phyloP scores from a whole-genome alignment of 2,113 vertebrate genomes.

The Ctenodactylus gundi region DNA sequence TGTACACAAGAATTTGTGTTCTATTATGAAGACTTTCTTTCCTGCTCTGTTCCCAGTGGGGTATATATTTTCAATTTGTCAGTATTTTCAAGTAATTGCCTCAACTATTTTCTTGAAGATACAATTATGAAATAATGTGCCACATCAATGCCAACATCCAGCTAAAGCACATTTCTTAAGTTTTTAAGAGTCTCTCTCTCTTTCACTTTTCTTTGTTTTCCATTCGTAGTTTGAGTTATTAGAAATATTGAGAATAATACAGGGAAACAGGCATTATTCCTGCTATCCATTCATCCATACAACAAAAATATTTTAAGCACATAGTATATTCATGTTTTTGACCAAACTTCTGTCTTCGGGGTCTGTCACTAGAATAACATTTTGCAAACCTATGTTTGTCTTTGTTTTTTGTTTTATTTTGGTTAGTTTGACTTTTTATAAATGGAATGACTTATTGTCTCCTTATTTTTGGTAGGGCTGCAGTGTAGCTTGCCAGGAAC shows the following conservation, averaged over 20 bases:
- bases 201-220: not conserved
- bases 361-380: not conserved
- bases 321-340: not conserved
- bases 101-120: not conserved
- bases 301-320: not conserved
- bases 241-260: not conserved
- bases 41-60: not conserved
- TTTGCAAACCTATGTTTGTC: not conserved
- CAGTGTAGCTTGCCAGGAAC: slow-evolving; percentile 13
- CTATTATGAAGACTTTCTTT: not conserved
- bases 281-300: not conserved
- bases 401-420: not conserved
- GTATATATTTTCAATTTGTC: not conserved
- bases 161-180: not conserved
- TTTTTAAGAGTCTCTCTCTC: not conserved
- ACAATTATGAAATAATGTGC: not conserved
- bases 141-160: not conserved
- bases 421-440: slow-evolving; percentile 6
- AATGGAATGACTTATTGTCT: slow-evolving; percentile 39
- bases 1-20: not conserved
- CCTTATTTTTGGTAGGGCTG: slow-evolving; percentile 21
- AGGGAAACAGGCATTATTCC: not conserved
- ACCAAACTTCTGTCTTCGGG: not conserved
- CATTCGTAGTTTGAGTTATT: not conserved
- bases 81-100: too few relatives aligned